Evolutionary conservation across 2,797 vertebrate species (phyloP).

Genomic region (Decapterus maruadsi): DNA sequence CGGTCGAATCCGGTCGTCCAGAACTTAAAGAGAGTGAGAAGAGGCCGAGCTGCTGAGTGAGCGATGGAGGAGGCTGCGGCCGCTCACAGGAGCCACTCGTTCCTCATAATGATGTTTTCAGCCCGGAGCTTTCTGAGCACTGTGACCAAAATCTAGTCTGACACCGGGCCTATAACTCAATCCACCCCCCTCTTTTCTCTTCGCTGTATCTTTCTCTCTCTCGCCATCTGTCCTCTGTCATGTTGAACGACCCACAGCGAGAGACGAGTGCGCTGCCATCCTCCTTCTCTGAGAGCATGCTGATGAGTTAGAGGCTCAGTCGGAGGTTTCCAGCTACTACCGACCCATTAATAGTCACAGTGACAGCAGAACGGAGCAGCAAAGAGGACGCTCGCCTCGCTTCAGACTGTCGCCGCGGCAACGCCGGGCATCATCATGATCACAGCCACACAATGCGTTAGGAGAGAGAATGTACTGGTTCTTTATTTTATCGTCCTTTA

Average conservation of each 20-base stretch:
- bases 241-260: constrained; percentile 63
- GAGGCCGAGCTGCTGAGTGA: constrained; percentile 45
- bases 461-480: background rate
- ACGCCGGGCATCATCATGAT: background rate
- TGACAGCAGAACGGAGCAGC: constrained; percentile 21
- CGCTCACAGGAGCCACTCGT: constrained; percentile 23
- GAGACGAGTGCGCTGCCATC: constrained; percentile 32
- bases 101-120: constrained; percentile 58
- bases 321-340: constrained; percentile 51
- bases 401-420: constrained; percentile 41
- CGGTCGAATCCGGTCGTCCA: too few species aligned
- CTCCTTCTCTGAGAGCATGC: constrained; percentile 7
- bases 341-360: constrained; percentile 44
- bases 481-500: background rate
- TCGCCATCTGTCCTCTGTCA: constrained; percentile 71
- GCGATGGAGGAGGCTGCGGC: constrained; percentile 15
- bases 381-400: constrained; percentile 19
- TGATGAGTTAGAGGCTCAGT: constrained; percentile 23
- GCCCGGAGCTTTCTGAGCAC: constrained; percentile 62
- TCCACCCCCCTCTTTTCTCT: constrained; percentile 18
- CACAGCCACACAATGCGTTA: background rate
- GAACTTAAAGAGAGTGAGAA: too few species aligned
- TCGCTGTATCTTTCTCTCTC: constrained; percentile 11
- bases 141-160: constrained; percentile 70
- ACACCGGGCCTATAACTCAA: constrained; percentile 70